These are phyloP conservation scores for Danio tinwini DNA, from an alignment of 2,797 vertebrate species.

Conservation along the genomic window DNA sequence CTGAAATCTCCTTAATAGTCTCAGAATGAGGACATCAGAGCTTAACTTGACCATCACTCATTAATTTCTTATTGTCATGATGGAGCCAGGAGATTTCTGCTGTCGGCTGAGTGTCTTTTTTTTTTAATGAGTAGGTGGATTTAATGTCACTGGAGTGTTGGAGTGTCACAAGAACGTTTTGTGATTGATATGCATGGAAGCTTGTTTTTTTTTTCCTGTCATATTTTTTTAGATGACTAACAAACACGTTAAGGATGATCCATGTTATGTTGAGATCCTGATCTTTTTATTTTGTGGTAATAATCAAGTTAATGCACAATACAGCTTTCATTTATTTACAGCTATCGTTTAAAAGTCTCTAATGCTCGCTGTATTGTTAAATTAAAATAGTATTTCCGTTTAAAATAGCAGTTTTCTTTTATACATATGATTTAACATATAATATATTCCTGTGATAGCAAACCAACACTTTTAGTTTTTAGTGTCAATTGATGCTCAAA, in stretches of 20 bases:
- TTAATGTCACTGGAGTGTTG: background rate
- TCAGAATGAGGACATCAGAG: background rate
- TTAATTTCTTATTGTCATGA: conserved; percentile 27
- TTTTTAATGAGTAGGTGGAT: conserved; percentile 8
- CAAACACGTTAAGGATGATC: too few relatives aligned
- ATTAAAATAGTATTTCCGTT: too few relatives aligned
- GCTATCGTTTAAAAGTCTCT: background rate
- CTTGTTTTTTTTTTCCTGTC: background rate
- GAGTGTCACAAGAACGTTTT: background rate
- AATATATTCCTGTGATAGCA: too few relatives aligned
- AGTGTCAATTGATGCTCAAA: background rate
- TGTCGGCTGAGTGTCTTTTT: background rate
- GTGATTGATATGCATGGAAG: background rate
- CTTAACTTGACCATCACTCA: conserved; percentile 16
- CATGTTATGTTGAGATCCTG: background rate
- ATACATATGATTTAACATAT: too few relatives aligned
- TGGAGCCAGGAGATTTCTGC: background rate
- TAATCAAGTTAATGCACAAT: too few relatives aligned
- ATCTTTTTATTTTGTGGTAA: background rate
- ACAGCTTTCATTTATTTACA: too few relatives aligned
- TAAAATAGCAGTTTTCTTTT: too few relatives aligned
- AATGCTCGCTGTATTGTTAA: too few relatives aligned
- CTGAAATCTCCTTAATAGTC: conserved; percentile 2
- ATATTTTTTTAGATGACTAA: background rate
- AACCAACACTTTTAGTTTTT: too few relatives aligned